Base-by-base conservation (phyloP, 2,797 vertebrate genomes). In the Agapornis canus region DNA sequence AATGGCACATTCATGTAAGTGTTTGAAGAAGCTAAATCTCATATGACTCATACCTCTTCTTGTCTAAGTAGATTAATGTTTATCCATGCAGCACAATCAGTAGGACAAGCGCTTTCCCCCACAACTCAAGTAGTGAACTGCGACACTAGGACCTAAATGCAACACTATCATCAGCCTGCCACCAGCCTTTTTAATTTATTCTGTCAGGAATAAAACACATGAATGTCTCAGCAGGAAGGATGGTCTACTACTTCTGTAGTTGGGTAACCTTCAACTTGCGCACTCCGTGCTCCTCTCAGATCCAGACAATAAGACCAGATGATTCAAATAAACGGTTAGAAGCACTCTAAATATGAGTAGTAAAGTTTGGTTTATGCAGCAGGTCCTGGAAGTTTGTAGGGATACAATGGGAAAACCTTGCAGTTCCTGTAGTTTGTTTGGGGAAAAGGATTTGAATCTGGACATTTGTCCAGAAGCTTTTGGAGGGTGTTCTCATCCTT, bases 51-150 rank as follows among this genome's bases (percentile, higher is more conserved):
- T 89, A 60, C 29, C 11, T 70, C 49, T 83, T 93, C 61, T 37
- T 75, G 65, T 88, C 80, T 86, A 77, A 73, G 77, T 3, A 89
- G 57, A 83, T 71, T 83, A 81, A 78, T 64, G 48, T 92, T 93
- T 85, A 94, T 73, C 40, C 22, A 73, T 2, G 7, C 23, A 66
- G 20, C 16, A 56, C 17, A 20, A 54, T 52, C 29, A 59, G 16
- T 4, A 68, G 56, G 22, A 86, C 29, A 84, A 3, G 8, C 22
- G 40, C 18, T 89, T 94, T 92, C 51, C 78, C 2, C 43, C 57
- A 61, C 16, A 69, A 60, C 32, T 65, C 0, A 0, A 12, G 7
- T 47, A 78, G 37, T 17, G 21, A 63, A 45, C 25, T 63, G 35
- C 1, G 1, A 48, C 32, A 29, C 12, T 13, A 64, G 1, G 54